Evolutionary conservation across 2,888 invertebrate genomes (phyloP).

Genomic region (Epirrhoe tristata): DNA sequence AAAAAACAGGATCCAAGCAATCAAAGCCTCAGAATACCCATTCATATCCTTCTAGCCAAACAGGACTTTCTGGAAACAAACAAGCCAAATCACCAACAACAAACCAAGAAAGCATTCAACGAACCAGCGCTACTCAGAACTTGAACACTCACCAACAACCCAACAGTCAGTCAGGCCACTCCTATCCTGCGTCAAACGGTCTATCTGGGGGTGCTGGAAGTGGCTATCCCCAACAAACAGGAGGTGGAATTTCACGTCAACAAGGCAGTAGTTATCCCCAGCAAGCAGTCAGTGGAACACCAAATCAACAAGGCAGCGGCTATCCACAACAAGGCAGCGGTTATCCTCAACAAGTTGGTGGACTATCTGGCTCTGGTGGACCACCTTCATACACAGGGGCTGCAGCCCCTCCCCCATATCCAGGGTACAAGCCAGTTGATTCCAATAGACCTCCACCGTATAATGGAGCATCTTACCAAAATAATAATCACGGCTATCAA

Average conservation of each 20-base stretch:
- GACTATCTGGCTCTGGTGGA: constrained; percentile 53
- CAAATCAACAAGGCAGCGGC: constrained; percentile 49
- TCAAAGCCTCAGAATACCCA: constrained; percentile 57
- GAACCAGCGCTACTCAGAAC: constrained; percentile 62
- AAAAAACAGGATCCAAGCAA: constrained; percentile 63
- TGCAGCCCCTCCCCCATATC: constrained; percentile 60
- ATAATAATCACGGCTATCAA: constrained; percentile 60
- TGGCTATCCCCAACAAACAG: constrained; percentile 48
- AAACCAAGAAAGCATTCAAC: constrained; percentile 70
- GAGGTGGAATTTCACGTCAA: constrained; percentile 48
- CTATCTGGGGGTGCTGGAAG: constrained; percentile 65
- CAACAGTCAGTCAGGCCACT: constrained; percentile 59
- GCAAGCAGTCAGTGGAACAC: constrained; percentile 49
- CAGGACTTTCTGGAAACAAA: constrained; percentile 68
- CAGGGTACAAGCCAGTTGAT: constrained; percentile 45
- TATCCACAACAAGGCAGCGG: constrained; percentile 48
- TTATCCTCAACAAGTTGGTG: constrained; percentile 44
- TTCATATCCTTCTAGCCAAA: constrained; percentile 74
- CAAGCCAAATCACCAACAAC: constrained; percentile 59
- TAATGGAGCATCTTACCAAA: constrained; percentile 51
- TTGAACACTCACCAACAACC: constrained; percentile 53
- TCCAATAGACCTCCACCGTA: constrained; percentile 34
- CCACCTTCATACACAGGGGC: constrained; percentile 62
- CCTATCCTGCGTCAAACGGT: constrained; percentile 71
- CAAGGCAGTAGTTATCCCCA: constrained; percentile 46